These are phyloP conservation scores for Acleris holmiana DNA, from an alignment of 2,888 invertebrate genomes.

Conservation along the genomic window DNA sequence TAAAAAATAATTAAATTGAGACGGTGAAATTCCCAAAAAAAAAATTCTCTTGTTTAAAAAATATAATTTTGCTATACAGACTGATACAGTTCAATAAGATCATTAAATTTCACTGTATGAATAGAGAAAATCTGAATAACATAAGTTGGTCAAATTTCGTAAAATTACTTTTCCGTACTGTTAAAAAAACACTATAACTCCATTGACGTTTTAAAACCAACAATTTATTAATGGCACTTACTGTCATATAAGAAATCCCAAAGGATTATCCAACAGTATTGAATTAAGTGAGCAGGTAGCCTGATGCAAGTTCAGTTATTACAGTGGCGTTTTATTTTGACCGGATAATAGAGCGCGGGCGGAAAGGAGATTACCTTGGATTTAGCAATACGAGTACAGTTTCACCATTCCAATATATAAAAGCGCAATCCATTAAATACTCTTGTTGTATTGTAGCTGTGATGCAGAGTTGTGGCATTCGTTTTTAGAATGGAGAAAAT, in stretches of 20 bases:
- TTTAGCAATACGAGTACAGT: slow-evolving; percentile 66
- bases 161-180: too few relatives aligned
- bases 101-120: too few relatives aligned
- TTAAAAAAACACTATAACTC: neutral
- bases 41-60: too few relatives aligned
- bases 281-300: slow-evolving; percentile 45
- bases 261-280: slow-evolving; percentile 48
- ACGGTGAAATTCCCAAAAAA: too few relatives aligned
- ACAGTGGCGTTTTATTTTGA: slow-evolving; percentile 71
- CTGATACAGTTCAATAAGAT: too few relatives aligned
- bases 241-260: slow-evolving; percentile 23
- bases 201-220: neutral
- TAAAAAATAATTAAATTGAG: too few relatives aligned
- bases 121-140: too few relatives aligned
- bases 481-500: neutral
- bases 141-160: too few relatives aligned
- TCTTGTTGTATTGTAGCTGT: slow-evolving; percentile 31
- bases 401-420: slow-evolving; percentile 63
- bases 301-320: slow-evolving; percentile 66
- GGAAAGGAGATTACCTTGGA: slow-evolving; percentile 69
- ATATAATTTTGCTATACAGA: too few relatives aligned
- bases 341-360: slow-evolving; percentile 65
- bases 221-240: slow-evolving; percentile 17
- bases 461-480: slow-evolving; percentile 4
- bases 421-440: slow-evolving; percentile 65